Percentiles rank a stretch among this genome's conserved stretches.
These are phyloP conservation scores for Oegoconia quadripuncta DNA, from an alignment of 2,888 invertebrate genomes.

Conservation along the genomic window DNA sequence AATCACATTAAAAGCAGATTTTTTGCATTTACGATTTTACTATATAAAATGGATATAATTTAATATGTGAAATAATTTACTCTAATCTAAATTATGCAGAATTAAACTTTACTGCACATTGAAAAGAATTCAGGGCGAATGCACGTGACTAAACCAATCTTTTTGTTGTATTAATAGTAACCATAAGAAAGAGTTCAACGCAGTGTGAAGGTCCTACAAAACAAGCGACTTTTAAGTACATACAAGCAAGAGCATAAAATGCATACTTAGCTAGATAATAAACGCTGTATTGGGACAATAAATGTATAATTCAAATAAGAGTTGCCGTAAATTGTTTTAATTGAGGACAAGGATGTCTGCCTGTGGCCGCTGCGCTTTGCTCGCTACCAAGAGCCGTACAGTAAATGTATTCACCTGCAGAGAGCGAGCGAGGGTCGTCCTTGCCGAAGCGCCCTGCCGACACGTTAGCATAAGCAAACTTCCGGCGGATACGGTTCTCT, in stretches of 20 bases:
- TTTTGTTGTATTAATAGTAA: too few relatives aligned
- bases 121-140: too few relatives aligned
- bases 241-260: constrained; percentile 5
- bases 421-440: constrained; percentile 35
- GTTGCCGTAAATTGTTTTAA: constrained; percentile 65
- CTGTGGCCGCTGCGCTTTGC: constrained; percentile 35
- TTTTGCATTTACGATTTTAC: too few relatives aligned
- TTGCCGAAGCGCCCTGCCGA: constrained; percentile 35
- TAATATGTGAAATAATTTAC: too few relatives aligned
- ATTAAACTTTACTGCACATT: too few relatives aligned
- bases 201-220: too few relatives aligned
- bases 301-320: constrained; percentile 60
- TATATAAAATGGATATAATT: too few relatives aligned
- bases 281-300: constrained; percentile 33
- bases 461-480: constrained; percentile 41
- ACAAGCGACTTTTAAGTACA: too few relatives aligned
- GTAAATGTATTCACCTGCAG: constrained; percentile 48
- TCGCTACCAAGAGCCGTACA: constrained; percentile 33
- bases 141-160: too few relatives aligned
- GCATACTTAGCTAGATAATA: constrained; percentile 18
- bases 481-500: constrained; percentile 42
- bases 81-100: too few relatives aligned
- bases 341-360: constrained; percentile 72
- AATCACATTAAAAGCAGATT: too few relatives aligned
- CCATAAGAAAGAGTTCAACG: too few relatives aligned